A percentile compares a stretch with the other conserved stretches of the same genome.
These are phyloP conservation scores for Lordiphosa stackelbergi DNA, from an alignment of 1,140 invertebrate species.

Conservation along the genomic window DNA sequence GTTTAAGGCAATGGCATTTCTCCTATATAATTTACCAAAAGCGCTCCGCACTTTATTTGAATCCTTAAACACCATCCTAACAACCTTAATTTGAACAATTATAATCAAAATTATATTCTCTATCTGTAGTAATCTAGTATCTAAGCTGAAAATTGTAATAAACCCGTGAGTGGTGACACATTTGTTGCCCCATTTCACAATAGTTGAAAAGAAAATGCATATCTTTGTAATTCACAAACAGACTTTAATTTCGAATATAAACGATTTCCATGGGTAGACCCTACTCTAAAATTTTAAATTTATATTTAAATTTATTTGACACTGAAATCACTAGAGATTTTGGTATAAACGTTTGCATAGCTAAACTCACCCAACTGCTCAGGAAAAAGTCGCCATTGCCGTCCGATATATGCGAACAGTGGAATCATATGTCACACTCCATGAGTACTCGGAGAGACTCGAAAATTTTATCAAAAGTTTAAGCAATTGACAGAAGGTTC, in stretches of 20 bases:
- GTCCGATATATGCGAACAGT: too few species aligned
- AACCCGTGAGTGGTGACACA: slow-evolving; percentile 12
- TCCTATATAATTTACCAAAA: not conserved
- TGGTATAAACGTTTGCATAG: too few species aligned
- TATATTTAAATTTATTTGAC: too few species aligned
- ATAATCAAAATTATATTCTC: slow-evolving; percentile 47
- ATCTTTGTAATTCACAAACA: not conserved
- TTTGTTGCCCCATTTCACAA: not conserved
- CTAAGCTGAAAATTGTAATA: slow-evolving; percentile 46
- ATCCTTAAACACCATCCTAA: slow-evolving; percentile 1
- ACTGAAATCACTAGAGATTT: too few species aligned
- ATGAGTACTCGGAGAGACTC: too few species aligned
- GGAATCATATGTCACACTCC: too few species aligned
- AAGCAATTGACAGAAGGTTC: too few species aligned
- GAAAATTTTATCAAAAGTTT: too few species aligned
- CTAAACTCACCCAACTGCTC: too few species aligned
- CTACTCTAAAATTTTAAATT: too few species aligned
- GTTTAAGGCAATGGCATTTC: slow-evolving; percentile 19
- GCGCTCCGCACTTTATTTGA: not conserved
- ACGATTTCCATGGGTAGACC: too few species aligned
- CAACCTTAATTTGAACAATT: slow-evolving; percentile 30
- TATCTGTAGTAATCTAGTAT: slow-evolving; percentile 9
- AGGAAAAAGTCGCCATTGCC: too few species aligned
- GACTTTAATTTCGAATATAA: not conserved
- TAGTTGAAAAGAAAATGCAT: not conserved